A percentile compares a stretch with the other conserved stretches of the same genome.
phyloP scores from a whole-genome alignment of 2,113 vertebrate species.

The Epinephelus fuscoguttatus region DNA sequence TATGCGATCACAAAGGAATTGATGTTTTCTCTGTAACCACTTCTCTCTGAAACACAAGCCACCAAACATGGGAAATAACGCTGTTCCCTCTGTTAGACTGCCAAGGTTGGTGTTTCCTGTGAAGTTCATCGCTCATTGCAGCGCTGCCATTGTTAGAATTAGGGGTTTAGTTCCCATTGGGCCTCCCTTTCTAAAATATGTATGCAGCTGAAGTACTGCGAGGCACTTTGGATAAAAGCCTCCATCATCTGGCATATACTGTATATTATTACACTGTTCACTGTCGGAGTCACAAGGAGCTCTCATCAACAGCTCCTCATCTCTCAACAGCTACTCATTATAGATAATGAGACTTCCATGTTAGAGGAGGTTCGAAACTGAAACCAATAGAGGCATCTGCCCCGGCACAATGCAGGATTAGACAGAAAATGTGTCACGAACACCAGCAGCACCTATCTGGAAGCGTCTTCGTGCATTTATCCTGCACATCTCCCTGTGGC shows the following conservation, averaged over 20 bases:
- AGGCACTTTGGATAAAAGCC: conserved; percentile 63
- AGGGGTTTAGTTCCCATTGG: conserved; percentile 36
- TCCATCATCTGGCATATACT: conserved; percentile 43
- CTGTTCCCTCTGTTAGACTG: neutral
- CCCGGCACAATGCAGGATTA: conserved; percentile 8
- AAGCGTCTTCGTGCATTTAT: neutral
- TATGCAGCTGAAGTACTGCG: conserved; percentile 30
- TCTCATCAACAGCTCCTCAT: conserved; percentile 62
- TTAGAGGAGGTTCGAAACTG: conserved; percentile 40
- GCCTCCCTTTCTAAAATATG: conserved; percentile 49
- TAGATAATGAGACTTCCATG: conserved; percentile 64
- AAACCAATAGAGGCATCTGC: conserved; percentile 32
- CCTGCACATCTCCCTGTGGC: conserved; percentile 16
- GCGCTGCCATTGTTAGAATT: conserved; percentile 16
- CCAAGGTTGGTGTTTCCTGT: conserved; percentile 18
- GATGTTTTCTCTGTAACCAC: neutral
- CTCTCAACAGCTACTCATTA: conserved; percentile 75
- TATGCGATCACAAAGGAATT: conserved; percentile 9
- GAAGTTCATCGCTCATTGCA: neutral
- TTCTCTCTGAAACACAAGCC: conserved; percentile 2
- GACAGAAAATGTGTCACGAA: conserved; percentile 22
- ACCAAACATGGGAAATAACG: conserved; percentile 24
- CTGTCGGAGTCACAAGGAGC: conserved; percentile 55
- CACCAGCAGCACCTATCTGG: neutral
- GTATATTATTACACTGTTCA: conserved; percentile 58